Base-by-base conservation (phyloP, 2,113 vertebrate genomes). In the Manacus vitellinus region DNA sequence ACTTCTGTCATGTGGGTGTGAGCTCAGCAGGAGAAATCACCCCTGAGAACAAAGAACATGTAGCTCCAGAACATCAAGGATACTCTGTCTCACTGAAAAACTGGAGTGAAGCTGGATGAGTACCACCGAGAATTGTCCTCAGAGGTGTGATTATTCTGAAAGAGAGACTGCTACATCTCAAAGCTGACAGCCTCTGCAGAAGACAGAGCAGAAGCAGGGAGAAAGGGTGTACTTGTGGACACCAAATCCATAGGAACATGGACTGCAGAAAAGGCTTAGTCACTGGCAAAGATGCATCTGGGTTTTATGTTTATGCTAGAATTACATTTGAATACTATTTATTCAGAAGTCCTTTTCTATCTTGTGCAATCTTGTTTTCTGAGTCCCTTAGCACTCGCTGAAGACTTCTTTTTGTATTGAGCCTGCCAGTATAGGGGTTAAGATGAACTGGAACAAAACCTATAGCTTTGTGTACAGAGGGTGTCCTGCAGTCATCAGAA, bases 1-100 rank as follows among this genome's bases (percentile, higher is more conserved):
- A 49, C 41, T 56, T 27, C 31, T 0, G 0, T 58, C 56, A 47
- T 17, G 33, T 27, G 19, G 21, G 33, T 79, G 23, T 1, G 2
- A 92, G 24, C 44, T 46, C 49, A 39, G 33, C 17, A 37, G 37
- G 12, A 86, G n/a, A 93, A 73, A 65, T 76, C 18, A n/a, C 13
- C 35, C 11, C n/a, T 41, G 30, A 67, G 67, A 39, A 54, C 39
- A 63, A 33, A 51, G 33, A 37, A 30, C 11, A 8, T 3, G 5
- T 27, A 65, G 49, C 43, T 88, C 65, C 39, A 72, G 54, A 92
- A 68, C 8, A 24, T 12, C 24, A 39, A 47, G 33, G 44, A 47
- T 70, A 47, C 12, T 51, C 4, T 51, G 44, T 41, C 30, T 55
- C 3, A 7, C 73, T 28, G 6, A 39, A 88, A 90, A 78, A 17